Evolutionary conservation across 1,140 invertebrate species (phyloP).

Genomic region (Leptinotarsa defecta): DNA sequence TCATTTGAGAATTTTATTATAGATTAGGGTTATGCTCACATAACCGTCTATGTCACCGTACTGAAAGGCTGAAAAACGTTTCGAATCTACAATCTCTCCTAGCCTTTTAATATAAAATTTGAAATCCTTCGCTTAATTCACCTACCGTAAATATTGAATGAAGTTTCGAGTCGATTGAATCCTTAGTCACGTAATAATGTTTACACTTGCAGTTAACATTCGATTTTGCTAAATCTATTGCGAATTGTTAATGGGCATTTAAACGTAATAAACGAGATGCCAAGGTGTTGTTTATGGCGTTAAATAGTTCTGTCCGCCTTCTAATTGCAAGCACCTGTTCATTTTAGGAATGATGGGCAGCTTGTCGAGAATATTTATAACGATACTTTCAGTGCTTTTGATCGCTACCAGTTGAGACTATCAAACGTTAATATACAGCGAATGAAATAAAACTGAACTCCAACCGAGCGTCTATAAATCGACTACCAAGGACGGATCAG

Average conservation of each 20-base stretch:
- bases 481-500: neutral
- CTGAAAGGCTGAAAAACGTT: too few species aligned
- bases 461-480: neutral
- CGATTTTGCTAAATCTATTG: neutral
- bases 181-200: too few species aligned
- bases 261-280: neutral
- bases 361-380: conserved; percentile 1
- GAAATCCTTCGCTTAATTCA: too few species aligned
- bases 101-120: too few species aligned
- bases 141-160: too few species aligned
- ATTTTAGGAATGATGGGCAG: neutral
- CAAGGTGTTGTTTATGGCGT: conserved; percentile 2
- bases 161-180: too few species aligned
- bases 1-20: too few species aligned
- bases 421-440: neutral
- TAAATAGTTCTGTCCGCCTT: neutral
- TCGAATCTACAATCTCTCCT: too few species aligned
- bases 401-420: conserved; percentile 1
- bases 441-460: conserved; percentile 3
- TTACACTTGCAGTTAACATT: too few species aligned
- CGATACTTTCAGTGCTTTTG: conserved; percentile 2
- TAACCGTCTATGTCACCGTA: too few species aligned
- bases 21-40: too few species aligned
- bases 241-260: neutral
- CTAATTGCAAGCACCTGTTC: conserved; percentile 7